These are phyloP conservation scores for Nettapus auritus DNA, from an alignment of 2,113 vertebrate genomes.

Conservation along the genomic window DNA sequence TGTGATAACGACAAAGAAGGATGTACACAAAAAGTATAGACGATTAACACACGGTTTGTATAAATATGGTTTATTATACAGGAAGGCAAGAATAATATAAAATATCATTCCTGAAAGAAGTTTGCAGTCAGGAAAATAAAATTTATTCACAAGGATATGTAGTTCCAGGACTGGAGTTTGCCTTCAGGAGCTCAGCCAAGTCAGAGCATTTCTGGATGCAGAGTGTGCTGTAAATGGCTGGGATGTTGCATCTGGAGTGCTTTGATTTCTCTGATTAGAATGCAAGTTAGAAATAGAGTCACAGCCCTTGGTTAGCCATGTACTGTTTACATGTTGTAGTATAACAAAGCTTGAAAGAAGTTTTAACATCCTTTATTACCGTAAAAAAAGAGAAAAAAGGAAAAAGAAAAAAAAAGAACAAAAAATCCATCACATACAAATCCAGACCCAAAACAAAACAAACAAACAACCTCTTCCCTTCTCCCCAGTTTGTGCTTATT, in stretches of 20 bases:
- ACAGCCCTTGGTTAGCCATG: not conserved
- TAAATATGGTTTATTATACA: not conserved
- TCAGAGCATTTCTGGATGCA: not conserved
- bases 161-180: not conserved
- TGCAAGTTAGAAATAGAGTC: not conserved
- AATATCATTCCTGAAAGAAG: not conserved
- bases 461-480: not conserved
- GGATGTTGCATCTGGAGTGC: not conserved
- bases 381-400: not conserved
- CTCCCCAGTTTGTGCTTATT: not conserved
- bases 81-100: not conserved
- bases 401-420: not conserved
- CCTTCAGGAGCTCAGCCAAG: not conserved
- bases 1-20: not conserved
- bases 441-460: not conserved
- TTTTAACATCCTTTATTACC: not conserved
- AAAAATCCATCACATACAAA: not conserved
- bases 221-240: fast-evolving
- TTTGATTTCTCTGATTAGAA: not conserved
- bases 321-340: not conserved
- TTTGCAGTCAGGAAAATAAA: not conserved
- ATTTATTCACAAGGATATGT: not conserved
- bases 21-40: not conserved
- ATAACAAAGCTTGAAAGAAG: not conserved
- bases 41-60: not conserved